Conservation (phyloP, 37 sponge, comb jelly and placozoan genomes). For the Geodia barretti region DNA sequence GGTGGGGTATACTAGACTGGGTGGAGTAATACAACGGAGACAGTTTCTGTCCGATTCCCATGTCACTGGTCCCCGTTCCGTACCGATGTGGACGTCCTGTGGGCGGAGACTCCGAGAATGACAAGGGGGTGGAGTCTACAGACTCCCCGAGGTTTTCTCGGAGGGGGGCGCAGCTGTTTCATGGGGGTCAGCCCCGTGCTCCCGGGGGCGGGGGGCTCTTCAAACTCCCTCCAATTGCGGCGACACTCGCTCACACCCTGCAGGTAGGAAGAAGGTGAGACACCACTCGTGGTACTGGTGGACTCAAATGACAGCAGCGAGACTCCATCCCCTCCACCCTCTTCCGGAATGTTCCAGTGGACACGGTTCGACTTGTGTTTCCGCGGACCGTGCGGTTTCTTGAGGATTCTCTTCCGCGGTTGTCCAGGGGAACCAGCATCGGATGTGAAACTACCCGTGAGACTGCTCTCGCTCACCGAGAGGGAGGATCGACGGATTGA, state of each 20-base stretch:
- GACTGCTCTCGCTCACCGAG: constrained; percentile 68
- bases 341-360: constrained; percentile 46
- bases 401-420: constrained; percentile 67
- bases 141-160: neutral
- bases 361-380: constrained; percentile 46
- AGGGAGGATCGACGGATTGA: constrained; percentile 28
- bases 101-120: no score
- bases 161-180: neutral
- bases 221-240: constrained; percentile 39
- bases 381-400: constrained; percentile 29
- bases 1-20: no score
- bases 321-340: neutral
- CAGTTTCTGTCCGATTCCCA: no score
- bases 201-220: constrained; percentile 15
- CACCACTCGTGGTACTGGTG: neutral
- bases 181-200: constrained; percentile 42
- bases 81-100: no score
- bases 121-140: neutral
- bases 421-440: constrained; percentile 43
- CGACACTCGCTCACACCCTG: neutral
- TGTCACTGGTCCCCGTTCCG: no score
- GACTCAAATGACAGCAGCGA: constrained; percentile 61
- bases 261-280: neutral
- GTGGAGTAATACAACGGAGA: no score
- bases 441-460: constrained; percentile 59